Conservation (phyloP, 2,113 vertebrate species). For the Seriola quinqueradiata region DNA sequence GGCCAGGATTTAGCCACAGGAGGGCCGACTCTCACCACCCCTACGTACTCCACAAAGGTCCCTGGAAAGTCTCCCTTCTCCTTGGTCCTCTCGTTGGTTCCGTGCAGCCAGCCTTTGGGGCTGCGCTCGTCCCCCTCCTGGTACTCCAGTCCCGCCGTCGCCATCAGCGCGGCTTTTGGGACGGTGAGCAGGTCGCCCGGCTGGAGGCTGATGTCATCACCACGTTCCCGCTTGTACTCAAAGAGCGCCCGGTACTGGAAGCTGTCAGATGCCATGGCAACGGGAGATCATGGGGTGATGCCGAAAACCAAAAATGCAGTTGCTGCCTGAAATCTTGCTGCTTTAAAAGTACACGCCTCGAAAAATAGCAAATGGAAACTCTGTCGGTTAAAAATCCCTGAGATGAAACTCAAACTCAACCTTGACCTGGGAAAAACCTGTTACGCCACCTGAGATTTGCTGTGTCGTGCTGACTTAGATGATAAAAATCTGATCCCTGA, state of each 20-base stretch:
- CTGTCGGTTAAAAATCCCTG: conserved; percentile 37
- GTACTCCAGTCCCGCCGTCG: conserved; percentile 68
- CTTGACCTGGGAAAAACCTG: conserved; percentile 32
- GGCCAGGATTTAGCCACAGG: conserved; percentile 77
- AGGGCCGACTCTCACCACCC: conserved; percentile 64
- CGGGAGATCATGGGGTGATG: conserved; percentile 31
- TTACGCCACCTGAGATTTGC: conserved; percentile 38
- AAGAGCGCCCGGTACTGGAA: conserved; percentile 88
- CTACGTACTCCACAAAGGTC: conserved; percentile 88
- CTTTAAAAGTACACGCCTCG: background rate
- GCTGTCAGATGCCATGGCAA: conserved; percentile 84
- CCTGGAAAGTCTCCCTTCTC: conserved; percentile 88
- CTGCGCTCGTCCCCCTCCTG: conserved; percentile 85
- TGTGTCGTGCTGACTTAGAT: conserved; percentile 20
- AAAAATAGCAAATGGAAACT: conserved; percentile 21
- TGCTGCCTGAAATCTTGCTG: conserved; percentile 34
- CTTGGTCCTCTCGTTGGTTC: conserved; percentile 87
- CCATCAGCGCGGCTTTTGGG: conserved; percentile 76
- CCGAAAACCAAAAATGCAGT: conserved; percentile 1
- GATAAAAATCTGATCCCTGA: conserved; percentile 57
- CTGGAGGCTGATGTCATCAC: conserved; percentile 87
- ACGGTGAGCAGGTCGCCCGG: conserved; percentile 86
- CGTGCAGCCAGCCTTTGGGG: conserved; percentile 87
- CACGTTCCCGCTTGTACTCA: conserved; percentile 86
- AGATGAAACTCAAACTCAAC: conserved; percentile 23